Conservation (phyloP, 2,888 invertebrate species). For the Stenodema calcarata region DNA sequence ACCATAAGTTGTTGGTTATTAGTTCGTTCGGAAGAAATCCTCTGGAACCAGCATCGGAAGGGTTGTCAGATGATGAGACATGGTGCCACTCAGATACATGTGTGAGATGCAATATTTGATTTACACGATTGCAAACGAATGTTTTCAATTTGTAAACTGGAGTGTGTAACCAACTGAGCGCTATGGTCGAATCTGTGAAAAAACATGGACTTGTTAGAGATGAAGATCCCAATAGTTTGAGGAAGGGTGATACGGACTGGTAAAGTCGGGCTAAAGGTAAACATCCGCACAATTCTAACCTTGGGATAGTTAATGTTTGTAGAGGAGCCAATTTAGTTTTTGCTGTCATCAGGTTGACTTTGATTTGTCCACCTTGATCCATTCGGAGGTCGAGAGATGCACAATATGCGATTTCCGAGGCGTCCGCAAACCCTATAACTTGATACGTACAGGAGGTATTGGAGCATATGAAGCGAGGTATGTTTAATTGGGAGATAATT, state of each 20-base stretch:
- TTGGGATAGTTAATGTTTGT: neutral
- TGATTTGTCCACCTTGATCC: neutral
- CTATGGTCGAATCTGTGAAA: too few relatives aligned
- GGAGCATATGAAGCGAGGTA: neutral
- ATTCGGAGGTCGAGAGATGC: constrained; percentile 22
- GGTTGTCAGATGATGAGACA: constrained; percentile 56
- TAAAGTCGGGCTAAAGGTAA: constrained; percentile 7
- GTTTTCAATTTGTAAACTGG: neutral
- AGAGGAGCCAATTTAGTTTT: constrained; percentile 28
- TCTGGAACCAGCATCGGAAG: constrained; percentile 58
- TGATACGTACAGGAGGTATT: neutral
- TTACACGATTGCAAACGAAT: constrained; percentile 13
- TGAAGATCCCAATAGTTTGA: too few relatives aligned
- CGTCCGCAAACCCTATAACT: constrained; percentile 26
- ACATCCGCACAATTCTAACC: neutral
- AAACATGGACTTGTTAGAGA: neutral
- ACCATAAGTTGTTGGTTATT: neutral
- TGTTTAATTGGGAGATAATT: neutral
- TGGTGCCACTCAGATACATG: constrained; percentile 13
- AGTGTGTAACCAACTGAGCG: too few relatives aligned
- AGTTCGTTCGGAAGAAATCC: constrained; percentile 33
- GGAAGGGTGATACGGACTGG: too few relatives aligned
- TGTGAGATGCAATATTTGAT: neutral
- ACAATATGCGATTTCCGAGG: constrained; percentile 13
- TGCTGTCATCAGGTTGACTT: neutral